Evolutionary conservation across 2,113 vertebrate species (phyloP), one percentile per base, ranked within the genome.

Genomic region (Siniperca chuatsi): DNA sequence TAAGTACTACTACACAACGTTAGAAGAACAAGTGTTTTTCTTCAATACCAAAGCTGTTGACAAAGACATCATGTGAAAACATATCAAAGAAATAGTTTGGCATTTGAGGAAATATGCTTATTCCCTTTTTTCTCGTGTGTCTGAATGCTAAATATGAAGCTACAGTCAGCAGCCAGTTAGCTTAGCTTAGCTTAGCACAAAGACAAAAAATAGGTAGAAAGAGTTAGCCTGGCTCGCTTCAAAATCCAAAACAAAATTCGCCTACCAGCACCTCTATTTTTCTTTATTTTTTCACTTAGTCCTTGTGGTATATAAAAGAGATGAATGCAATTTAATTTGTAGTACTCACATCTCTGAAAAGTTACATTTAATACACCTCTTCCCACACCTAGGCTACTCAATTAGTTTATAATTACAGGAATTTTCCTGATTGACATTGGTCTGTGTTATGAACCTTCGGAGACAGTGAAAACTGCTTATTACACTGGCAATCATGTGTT

Each of bases 401-500:
- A 68, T 58, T 37, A 42, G 52, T 64, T 65, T 35, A 65, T 71
- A 21, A 76, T 77, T 8, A 37, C 16, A 13, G 40, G 7, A 66
- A 1, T 46, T n/a, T 50, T 69, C 0, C 52, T 76, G 61, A 79
- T 60, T 84, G 67, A 85, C 58, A 58, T 4, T 16, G 50, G 25
- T 40, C 54, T 1, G 2, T 60, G 60, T 78, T 40, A 67, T 78
- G 42, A 21, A n/a, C n/a, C 35, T 57, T 15, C 23, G 5, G 23
- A 42, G 60, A 42, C 18, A 0, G 21, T 82, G 29, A 82, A 82
- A 65, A n/a, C 46, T 70, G 69, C 55, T 66, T 81, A 37, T 84
- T 82, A 71, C 46, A 8, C 73, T 76, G 65, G 76, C 46, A 87
- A 9, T 42, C 4, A 35, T 48, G 15, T 58, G 78, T 65, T 66